These are phyloP conservation scores for Rhopalosiphum nymphaeae DNA, from an alignment of 2,888 invertebrate genomes.

Conservation along the genomic window DNA sequence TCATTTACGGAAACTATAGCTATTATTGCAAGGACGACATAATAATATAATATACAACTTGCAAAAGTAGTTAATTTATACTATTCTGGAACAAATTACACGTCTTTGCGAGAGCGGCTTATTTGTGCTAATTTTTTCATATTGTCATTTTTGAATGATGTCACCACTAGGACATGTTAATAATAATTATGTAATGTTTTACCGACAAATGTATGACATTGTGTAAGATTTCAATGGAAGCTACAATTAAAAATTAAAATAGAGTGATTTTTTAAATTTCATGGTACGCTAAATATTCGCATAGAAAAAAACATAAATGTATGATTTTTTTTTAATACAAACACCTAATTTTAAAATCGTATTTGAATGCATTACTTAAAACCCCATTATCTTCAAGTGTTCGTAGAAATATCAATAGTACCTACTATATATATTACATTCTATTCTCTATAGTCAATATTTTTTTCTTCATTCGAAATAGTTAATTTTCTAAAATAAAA, in stretches of 20 bases:
- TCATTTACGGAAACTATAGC: constrained; percentile 33
- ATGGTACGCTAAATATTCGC: constrained; percentile 2
- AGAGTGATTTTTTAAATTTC: constrained; percentile 40
- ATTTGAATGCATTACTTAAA: background rate
- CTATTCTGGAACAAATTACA: constrained; percentile 51
- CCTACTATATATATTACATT: background rate
- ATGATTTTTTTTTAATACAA: background rate
- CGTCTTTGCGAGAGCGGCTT: constrained; percentile 23
- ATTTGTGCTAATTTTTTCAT: constrained; percentile 59
- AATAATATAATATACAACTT: background rate
- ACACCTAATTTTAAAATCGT: background rate
- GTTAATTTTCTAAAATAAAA: background rate
- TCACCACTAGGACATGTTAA: constrained; percentile 44
- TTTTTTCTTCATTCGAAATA: background rate
- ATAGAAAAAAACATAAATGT: background rate
- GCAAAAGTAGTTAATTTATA: constrained; percentile 44
- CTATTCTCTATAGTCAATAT: background rate
- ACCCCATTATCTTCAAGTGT: background rate
- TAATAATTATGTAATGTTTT: constrained; percentile 48
- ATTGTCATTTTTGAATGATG: constrained; percentile 54
- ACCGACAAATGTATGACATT: background rate
- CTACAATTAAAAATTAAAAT: constrained; percentile 37
- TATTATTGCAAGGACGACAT: constrained; percentile 46
- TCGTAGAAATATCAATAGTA: background rate
- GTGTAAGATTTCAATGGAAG: background rate